These are phyloP conservation scores for Aix galericulata DNA, from an alignment of 2,113 vertebrate species.

Conservation along the genomic window DNA sequence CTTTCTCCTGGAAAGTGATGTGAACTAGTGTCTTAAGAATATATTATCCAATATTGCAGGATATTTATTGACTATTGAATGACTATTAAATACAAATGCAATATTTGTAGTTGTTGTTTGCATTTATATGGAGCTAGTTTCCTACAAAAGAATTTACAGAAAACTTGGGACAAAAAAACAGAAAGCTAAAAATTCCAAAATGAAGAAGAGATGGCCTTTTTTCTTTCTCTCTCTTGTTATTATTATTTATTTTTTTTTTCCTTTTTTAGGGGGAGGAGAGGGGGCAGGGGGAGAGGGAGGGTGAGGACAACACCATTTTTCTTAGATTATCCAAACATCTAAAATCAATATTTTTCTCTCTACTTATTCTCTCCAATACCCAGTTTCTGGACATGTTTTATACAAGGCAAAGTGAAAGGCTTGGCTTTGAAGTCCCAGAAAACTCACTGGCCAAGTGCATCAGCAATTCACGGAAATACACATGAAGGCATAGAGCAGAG, in stretches of 20 bases:
- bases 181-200: neutral
- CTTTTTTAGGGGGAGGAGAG: neutral
- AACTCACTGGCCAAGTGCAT: conserved; percentile 50
- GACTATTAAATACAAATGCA: neutral
- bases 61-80: too few species aligned
- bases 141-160: neutral
- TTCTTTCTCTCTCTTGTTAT: accelerated
- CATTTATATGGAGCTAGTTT: neutral
- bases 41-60: neutral
- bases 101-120: neutral
- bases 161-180: neutral
- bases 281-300: neutral
- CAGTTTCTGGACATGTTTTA: conserved; percentile 51
- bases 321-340: conserved; percentile 40
- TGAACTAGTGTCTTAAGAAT: neutral
- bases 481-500: conserved; percentile 47
- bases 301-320: neutral
- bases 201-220: neutral
- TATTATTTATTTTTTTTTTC: neutral
- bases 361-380: conserved; percentile 48
- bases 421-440: conserved; percentile 70
- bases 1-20: neutral
- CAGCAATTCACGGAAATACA: conserved; percentile 50
- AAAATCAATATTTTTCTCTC: conserved; percentile 50
- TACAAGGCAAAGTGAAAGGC: conserved; percentile 50